Conservation (phyloP, 1,140 invertebrate genomes). For the Lepidurus couesii region DNA sequence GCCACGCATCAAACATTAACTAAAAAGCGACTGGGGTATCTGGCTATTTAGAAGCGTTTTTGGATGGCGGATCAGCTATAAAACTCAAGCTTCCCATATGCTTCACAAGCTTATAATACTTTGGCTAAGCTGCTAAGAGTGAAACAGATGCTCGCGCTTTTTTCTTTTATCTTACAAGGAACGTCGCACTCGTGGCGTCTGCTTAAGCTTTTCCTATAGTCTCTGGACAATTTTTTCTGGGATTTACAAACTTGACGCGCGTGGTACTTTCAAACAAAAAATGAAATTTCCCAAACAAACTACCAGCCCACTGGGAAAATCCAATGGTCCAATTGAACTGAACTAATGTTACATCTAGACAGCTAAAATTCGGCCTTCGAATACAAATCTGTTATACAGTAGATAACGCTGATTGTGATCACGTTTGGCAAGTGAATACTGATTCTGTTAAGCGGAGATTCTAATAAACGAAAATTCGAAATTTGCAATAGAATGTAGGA, state of each 20-base stretch:
- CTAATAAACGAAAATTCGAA: too few relatives aligned
- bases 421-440: too few relatives aligned
- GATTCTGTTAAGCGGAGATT: too few relatives aligned
- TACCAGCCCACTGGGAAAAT: neutral
- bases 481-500: too few relatives aligned
- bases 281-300: neutral
- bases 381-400: too few relatives aligned
- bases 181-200: conserved; percentile 16
- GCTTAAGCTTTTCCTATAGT: neutral
- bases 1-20: neutral
- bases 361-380: too few relatives aligned
- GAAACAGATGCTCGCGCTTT: conserved; percentile 3
- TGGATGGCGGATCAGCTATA: conserved; percentile 9
- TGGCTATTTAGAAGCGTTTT: conserved; percentile 5
- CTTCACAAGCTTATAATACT: conserved; percentile 5
- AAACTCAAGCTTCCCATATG: conserved; percentile 15
- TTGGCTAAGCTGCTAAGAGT: neutral
- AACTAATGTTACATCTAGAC: too few relatives aligned
- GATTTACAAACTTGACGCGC: neutral
- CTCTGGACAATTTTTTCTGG: neutral
- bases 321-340: neutral
- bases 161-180: neutral
- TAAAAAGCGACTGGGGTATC: neutral
- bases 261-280: neutral
- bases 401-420: too few relatives aligned